Conservation (phyloP, 92 coral and sea anemone genomes). For the Zoanthus gigantus region DNA sequence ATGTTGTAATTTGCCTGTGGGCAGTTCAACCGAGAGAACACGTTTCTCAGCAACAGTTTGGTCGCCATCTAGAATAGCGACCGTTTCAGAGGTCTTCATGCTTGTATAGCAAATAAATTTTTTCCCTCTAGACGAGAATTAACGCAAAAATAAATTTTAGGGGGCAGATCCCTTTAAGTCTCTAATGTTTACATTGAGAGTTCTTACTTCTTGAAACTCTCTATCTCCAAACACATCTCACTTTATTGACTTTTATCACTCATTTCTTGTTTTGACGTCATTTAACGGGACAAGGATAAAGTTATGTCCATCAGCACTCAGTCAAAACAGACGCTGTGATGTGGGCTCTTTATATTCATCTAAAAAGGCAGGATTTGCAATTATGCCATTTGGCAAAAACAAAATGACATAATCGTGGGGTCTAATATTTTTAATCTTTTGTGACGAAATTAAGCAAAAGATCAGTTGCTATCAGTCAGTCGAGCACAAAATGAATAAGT, state of each 20-base stretch:
- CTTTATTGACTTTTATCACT: constrained; percentile 28
- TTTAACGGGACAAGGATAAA: constrained; percentile 29
- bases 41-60: background rate
- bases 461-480: constrained; percentile 15
- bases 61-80: background rate
- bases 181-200: background rate
- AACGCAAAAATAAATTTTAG: background rate
- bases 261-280: constrained; percentile 16
- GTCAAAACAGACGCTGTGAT: background rate
- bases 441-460: background rate
- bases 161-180: background rate
- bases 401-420: constrained; percentile 29
- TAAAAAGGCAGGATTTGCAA: constrained; percentile 1
- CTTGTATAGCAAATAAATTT: background rate
- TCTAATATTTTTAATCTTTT: background rate
- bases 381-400: background rate
- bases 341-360: background rate
- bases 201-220: constrained; percentile 1
- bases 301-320: constrained; percentile 19
- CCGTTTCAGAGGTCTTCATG: constrained; percentile 25
- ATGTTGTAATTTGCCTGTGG: constrained; percentile 62
- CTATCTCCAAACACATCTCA: background rate
- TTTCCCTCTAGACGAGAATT: background rate
- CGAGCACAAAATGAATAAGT: background rate
- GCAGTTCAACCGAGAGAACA: constrained; percentile 57